Evolutionary conservation across 2,888 invertebrate species (phyloP).

Genomic region (Apodemia mormo): DNA sequence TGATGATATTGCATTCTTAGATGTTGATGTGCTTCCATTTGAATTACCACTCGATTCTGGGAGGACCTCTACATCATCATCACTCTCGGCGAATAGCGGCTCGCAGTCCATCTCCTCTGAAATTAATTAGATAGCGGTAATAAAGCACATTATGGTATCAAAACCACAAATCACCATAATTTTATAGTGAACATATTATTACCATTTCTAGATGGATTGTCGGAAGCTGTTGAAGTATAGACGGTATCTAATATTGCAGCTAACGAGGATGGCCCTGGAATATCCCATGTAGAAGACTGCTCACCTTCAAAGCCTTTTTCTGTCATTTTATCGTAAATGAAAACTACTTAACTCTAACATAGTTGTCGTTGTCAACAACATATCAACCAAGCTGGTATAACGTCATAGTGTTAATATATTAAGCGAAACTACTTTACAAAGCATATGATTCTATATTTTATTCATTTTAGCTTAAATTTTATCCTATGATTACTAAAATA

Average conservation of each 20-base stretch:
- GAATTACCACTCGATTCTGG: slow-evolving; percentile 50
- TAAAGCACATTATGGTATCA: slow-evolving; percentile 1
- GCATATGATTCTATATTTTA: background rate
- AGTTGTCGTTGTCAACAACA: slow-evolving; percentile 18
- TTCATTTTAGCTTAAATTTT: slow-evolving; percentile 14
- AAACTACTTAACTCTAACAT: slow-evolving; percentile 16
- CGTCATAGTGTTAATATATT: background rate
- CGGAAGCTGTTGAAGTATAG: slow-evolving; percentile 80
- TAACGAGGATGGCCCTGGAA: slow-evolving; percentile 77
- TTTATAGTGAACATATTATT: slow-evolving; percentile 29
- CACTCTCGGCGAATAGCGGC: slow-evolving; percentile 84
- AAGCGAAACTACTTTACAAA: background rate
- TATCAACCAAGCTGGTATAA: slow-evolving; percentile 15
- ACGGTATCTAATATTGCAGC: slow-evolving; percentile 85
- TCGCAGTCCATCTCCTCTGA: slow-evolving; percentile 85
- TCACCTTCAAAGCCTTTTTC: slow-evolving; percentile 67
- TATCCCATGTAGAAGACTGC: slow-evolving; percentile 67
- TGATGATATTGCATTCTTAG: slow-evolving; percentile 58
- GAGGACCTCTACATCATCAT: slow-evolving; percentile 80
- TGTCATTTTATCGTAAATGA: slow-evolving; percentile 53
- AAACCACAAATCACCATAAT: background rate
- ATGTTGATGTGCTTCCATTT: slow-evolving; percentile 44
- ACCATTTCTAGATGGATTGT: slow-evolving; percentile 67
- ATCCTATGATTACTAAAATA: slow-evolving; percentile 9
- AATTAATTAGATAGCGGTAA: slow-evolving; percentile 43